These are phyloP conservation scores for Masticophis lateralis DNA, from an alignment of 2,797 vertebrate species.

Conservation along the genomic window DNA sequence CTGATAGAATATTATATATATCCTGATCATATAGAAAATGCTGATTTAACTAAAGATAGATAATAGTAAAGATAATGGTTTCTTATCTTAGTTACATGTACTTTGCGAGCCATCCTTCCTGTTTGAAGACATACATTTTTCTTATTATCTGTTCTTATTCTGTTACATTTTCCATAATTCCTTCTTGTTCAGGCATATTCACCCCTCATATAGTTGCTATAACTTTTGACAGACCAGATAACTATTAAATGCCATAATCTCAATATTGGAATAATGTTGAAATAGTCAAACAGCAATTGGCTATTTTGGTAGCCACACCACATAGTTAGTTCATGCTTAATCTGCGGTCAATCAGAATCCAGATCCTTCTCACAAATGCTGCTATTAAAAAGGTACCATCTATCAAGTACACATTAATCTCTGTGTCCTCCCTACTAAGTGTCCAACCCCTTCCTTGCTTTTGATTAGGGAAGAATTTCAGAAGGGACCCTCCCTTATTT, in stretches of 20 bases:
- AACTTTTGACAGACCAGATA: background rate
- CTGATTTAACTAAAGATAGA: slow-evolving; percentile 2
- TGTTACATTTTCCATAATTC: background rate
- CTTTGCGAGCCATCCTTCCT: background rate
- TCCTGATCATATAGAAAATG: background rate
- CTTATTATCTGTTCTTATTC: background rate
- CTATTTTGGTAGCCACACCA: background rate
- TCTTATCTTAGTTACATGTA: background rate
- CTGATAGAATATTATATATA: background rate
- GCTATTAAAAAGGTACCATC: background rate
- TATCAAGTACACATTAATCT: background rate
- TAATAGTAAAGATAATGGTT: background rate
- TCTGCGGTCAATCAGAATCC: background rate
- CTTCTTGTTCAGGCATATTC: background rate
- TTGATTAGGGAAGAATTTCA: background rate
- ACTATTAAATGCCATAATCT: background rate
- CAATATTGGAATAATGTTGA: background rate
- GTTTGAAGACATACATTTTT: background rate
- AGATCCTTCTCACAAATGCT: background rate
- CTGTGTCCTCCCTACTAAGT: background rate
- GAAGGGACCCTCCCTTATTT: background rate
- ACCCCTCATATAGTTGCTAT: background rate
- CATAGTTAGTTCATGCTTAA: background rate
- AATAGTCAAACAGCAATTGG: background rate
- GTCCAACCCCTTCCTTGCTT: background rate